A percentile compares a stretch with the other conserved stretches of the same genome.
Conservation (phyloP, 2,113 vertebrate species). For the Malaclemys terrapin region DNA sequence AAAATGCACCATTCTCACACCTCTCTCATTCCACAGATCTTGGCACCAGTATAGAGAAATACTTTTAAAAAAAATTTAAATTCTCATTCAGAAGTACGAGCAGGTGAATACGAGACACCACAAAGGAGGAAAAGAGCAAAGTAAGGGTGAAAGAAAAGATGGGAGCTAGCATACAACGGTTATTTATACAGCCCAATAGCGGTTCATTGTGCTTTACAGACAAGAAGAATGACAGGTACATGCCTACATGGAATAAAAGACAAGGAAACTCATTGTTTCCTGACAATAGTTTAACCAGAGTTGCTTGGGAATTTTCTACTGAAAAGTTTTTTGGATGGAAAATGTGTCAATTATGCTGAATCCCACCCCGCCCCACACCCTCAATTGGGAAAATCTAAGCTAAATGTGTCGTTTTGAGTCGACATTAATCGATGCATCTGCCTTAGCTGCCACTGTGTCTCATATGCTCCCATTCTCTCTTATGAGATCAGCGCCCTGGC, state of each 20-base stretch:
- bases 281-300: neutral
- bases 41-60: neutral
- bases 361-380: neutral
- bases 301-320: neutral
- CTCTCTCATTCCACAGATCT: neutral
- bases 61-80: neutral
- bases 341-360: neutral
- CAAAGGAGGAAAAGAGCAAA: neutral
- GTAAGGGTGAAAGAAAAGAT: neutral
- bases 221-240: neutral
- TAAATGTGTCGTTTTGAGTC: constrained; percentile 4
- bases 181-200: accelerated
- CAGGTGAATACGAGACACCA: neutral
- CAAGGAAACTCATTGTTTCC: neutral
- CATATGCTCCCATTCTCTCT: neutral
- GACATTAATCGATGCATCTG: neutral
- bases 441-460: neutral
- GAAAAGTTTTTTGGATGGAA: neutral
- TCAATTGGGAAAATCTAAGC: neutral
- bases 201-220: neutral
- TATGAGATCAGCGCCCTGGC: neutral
- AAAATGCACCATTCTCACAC: accelerated
- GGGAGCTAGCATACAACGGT: neutral
- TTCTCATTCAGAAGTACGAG: neutral
- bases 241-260: neutral